phyloP scores from a whole-genome alignment of 2,113 vertebrate genomes.

The Cinclus cinclus region DNA sequence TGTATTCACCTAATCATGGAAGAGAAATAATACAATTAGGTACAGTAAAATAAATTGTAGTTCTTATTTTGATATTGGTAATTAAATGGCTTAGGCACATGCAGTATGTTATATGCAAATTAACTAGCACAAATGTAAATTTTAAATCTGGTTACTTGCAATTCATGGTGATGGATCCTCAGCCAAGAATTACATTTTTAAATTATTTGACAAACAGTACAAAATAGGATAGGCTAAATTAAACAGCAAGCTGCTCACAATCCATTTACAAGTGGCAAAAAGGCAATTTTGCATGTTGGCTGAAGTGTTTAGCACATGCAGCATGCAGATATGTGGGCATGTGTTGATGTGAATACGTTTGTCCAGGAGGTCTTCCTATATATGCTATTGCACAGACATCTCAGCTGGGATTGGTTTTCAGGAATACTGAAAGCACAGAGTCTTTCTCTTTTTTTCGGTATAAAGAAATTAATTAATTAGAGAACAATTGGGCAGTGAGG shows the following conservation, averaged over 20 bases:
- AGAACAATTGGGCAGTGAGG: neutral
- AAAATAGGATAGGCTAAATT: neutral
- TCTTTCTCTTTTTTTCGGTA: neutral
- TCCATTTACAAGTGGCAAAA: neutral
- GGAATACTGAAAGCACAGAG: neutral
- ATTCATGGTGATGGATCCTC: neutral
- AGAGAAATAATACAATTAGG: neutral
- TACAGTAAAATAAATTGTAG: neutral
- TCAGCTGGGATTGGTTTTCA: neutral
- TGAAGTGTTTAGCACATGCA: neutral
- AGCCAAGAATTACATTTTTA: neutral
- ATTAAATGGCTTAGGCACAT: neutral
- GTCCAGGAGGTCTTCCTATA: neutral
- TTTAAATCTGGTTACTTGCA: neutral
- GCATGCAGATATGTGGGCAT: neutral
- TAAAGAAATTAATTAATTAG: neutral
- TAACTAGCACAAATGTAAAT: neutral
- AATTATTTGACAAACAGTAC: neutral
- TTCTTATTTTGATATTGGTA: neutral
- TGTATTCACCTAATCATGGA: neutral
- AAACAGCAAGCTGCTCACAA: neutral
- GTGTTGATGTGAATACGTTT: neutral
- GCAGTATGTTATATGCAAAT: neutral
- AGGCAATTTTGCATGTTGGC: neutral
- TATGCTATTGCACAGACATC: neutral